Base-by-base conservation (phyloP, 2,113 vertebrate genomes). In the Gopherus flavomarginatus region DNA sequence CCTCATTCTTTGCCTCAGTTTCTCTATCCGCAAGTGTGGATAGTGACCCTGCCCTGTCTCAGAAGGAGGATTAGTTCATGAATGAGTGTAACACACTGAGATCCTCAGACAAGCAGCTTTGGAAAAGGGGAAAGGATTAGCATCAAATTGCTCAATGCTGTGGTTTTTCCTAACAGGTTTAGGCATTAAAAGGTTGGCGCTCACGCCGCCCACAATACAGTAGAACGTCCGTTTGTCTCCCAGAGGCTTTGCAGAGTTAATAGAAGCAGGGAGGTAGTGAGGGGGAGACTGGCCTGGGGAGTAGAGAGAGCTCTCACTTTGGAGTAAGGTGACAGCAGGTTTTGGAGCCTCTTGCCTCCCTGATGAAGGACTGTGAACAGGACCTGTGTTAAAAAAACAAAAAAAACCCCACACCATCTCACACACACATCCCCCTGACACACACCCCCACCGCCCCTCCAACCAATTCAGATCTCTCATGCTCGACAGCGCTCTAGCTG, bases 1-100 rank as follows among this genome's bases (percentile, higher is more conserved):
- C 38, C 22, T 12, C 44, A 44, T 21, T 78, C 42, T 27, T 26
- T 44, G 96, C 96, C 96, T 97, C 95, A 95, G 95, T 96, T 97
- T 91, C 97, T 93, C 75, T n/a, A 85, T 91, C 89, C 84, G 89
- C 86, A 42, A 54, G 8, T 8, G 81, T 91, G 92, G 86, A 92
- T 57, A 42, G 89, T 69, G 92, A 93, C 85, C 93, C n/a, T 72
- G n/a, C 65, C n/a, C 65, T 38, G 21, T 87, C 78, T 65, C 59
- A 65, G n/a, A 85, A 69, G 4, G 57, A 38, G 85, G 50, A 1
- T 3, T 81, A 88, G 88, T 69, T 50, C 11, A 5, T 4, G 75
- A 88, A 0, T 0, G 42, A 86, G 88, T 83, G 94, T 79, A 89
- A 91, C 62, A n/a, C 31, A 44, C 26, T 22, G 54, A 44, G 54